phyloP scores from a whole-genome alignment of 2,888 invertebrate genomes.

The Calliscelio sp. region DNA sequence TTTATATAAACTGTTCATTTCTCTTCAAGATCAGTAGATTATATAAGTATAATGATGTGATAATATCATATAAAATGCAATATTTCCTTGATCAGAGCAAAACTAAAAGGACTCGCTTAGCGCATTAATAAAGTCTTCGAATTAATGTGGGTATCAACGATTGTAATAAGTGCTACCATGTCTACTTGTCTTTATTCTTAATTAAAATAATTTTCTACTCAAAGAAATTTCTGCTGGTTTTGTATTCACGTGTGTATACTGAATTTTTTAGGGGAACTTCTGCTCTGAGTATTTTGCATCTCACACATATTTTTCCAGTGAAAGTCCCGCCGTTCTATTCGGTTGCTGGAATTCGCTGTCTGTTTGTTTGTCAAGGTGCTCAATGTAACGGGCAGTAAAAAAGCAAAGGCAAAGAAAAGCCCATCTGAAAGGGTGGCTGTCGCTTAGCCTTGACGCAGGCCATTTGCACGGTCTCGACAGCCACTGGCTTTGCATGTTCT shows the following conservation, averaged over 20 bases:
- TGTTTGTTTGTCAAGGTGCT: slow-evolving; percentile 41
- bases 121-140: no score
- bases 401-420: slow-evolving; percentile 43
- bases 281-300: slow-evolving; percentile 23
- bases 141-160: not conserved
- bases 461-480: slow-evolving; percentile 44
- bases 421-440: slow-evolving; percentile 52
- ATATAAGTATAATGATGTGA: no score
- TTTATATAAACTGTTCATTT: not conserved
- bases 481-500: slow-evolving; percentile 28
- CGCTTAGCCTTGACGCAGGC: slow-evolving; percentile 55
- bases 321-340: slow-evolving; percentile 13
- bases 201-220: slow-evolving; percentile 45
- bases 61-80: not conserved
- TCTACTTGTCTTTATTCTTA: slow-evolving; percentile 7
- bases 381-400: slow-evolving; percentile 33
- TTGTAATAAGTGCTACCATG: slow-evolving; percentile 4
- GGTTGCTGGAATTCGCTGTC: slow-evolving; percentile 26
- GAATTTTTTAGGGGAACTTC: slow-evolving; percentile 13
- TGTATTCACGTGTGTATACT: not conserved
- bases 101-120: no score
- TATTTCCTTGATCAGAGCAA: no score
- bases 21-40: no score
- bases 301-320: slow-evolving; percentile 11
- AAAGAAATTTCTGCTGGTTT: slow-evolving; percentile 12